phyloP scores from a whole-genome alignment of 1,140 invertebrate genomes.

The Camponotus floridanus region DNA sequence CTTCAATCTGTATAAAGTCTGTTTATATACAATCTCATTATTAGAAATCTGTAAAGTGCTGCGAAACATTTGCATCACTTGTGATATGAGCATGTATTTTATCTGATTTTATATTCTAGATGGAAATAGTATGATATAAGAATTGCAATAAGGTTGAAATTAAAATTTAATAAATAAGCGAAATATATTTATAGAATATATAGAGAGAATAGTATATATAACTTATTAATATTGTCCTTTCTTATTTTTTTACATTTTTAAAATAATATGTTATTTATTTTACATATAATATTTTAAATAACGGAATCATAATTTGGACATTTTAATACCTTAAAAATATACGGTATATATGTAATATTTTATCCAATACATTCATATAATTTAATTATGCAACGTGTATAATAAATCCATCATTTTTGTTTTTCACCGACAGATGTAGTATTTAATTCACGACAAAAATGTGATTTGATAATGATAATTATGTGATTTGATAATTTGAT shows the following conservation, averaged over 20 bases:
- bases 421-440: neutral
- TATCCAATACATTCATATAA: neutral
- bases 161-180: conserved; percentile 12
- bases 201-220: neutral
- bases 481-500: too few relatives aligned
- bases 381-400: neutral
- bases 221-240: neutral
- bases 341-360: neutral
- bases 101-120: neutral
- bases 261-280: conserved; percentile 24
- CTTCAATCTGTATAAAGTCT: conserved; percentile 46
- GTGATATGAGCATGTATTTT: conserved; percentile 26
- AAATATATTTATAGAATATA: neutral
- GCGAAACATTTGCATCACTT: conserved; percentile 54
- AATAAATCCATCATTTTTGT: neutral
- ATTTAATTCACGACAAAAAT: conserved; percentile 16
- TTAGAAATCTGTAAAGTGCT: conserved; percentile 39
- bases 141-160: neutral
- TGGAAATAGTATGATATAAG: neutral
- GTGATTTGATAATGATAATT: neutral
- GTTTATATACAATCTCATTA: conserved; percentile 27
- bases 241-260: neutral
- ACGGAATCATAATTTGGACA: conserved; percentile 6
- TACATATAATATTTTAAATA: neutral
- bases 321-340: neutral